phyloP scores from a whole-genome alignment of 2,113 vertebrate species.

The Ginglymostoma cirratum region DNA sequence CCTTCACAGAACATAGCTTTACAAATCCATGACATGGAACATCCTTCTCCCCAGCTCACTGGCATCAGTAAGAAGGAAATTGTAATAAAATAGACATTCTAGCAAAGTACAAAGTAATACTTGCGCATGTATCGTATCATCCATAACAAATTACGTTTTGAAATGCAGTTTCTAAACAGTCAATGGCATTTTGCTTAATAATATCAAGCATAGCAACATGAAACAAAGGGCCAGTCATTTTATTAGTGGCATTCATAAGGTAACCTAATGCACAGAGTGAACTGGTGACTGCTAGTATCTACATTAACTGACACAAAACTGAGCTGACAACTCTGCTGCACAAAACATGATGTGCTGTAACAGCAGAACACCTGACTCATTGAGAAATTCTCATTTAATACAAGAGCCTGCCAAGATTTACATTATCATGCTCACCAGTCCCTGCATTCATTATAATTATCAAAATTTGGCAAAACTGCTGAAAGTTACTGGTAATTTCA shows the following conservation, averaged over 20 bases:
- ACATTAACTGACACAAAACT: too few relatives aligned
- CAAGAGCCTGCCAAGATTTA: slow-evolving; percentile 38
- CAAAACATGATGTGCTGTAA: not conserved
- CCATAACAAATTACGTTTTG: not conserved
- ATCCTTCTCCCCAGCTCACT: not conserved
- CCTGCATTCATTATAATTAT: slow-evolving; percentile 41
- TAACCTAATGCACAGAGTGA: not conserved
- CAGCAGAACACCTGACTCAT: slow-evolving; percentile 28
- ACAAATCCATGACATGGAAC: not conserved
- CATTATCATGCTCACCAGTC: slow-evolving; percentile 39
- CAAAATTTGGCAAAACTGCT: slow-evolving; percentile 39
- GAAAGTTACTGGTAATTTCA: slow-evolving; percentile 7
- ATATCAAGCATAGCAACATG: not conserved
- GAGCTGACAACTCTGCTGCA: not conserved
- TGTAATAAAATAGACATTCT: not conserved
- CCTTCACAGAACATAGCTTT: not conserved
- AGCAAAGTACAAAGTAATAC: not conserved
- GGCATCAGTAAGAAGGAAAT: not conserved
- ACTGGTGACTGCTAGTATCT: not conserved
- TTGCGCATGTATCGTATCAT: too few relatives aligned
- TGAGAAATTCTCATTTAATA: slow-evolving; percentile 42
- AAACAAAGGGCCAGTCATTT: not conserved
- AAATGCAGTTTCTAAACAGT: not conserved
- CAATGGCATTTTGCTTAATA: not conserved
- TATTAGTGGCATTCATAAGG: not conserved